Evolutionary conservation across 2,888 invertebrate species (phyloP).

Genomic region (Tricholauxania praeusta): DNA sequence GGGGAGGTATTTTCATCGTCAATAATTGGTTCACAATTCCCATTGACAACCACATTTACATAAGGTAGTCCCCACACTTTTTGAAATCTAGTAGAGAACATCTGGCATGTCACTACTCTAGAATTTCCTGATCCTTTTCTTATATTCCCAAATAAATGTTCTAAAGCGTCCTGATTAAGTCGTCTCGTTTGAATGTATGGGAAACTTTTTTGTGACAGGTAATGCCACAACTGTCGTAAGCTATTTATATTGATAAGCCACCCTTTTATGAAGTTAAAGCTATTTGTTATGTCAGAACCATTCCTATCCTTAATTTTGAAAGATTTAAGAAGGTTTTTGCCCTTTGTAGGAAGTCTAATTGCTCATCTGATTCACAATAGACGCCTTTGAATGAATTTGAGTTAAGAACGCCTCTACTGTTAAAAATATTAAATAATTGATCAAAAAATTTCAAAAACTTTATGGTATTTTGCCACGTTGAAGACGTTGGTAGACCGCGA

Average conservation of each 20-base stretch:
- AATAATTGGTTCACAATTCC: constrained; percentile 3
- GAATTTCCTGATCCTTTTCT: not conserved
- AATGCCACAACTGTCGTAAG: too few species aligned
- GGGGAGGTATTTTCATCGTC: not conserved
- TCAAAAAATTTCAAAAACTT: constrained; percentile 11
- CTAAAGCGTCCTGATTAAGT: too few species aligned
- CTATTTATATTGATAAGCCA: too few species aligned
- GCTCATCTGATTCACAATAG: not conserved
- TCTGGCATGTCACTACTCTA: not conserved
- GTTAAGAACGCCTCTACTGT: constrained; percentile 2
- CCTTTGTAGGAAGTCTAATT: not conserved
- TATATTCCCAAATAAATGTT: constrained; percentile 15
- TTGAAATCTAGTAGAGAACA: constrained; percentile 5
- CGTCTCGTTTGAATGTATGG: too few species aligned
- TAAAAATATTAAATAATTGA: constrained; percentile 20
- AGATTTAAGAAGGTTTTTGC: not conserved
- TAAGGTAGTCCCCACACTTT: constrained; percentile 16
- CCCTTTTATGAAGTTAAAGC: too few species aligned
- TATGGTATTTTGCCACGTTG: not conserved
- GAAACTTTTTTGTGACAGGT: too few species aligned
- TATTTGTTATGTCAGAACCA: too few species aligned
- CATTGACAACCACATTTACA: constrained; percentile 2
- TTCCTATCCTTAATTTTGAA: not conserved
- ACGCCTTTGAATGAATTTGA: not conserved
- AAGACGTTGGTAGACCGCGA: not conserved